A percentile compares a stretch with the other conserved stretches of the same genome.
Conservation (phyloP, 2,113 vertebrate genomes). For the Melanerpes aurifrons region DNA sequence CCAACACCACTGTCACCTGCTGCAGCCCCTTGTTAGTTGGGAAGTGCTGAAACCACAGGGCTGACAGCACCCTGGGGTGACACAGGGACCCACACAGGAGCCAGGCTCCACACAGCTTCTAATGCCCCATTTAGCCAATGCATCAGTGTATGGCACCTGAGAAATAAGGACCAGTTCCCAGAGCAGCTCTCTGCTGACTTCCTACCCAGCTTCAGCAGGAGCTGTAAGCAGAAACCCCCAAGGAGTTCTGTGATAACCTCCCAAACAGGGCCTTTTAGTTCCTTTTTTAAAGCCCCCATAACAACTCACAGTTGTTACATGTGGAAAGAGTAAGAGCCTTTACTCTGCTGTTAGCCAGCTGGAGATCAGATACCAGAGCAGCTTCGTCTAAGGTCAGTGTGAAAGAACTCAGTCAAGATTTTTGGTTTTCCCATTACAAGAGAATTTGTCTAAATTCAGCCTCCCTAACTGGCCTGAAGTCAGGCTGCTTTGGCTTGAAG, state of each 20-base stretch:
- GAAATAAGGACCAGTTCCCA: background rate
- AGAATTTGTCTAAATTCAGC: conserved; percentile 14
- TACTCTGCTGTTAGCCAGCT: background rate
- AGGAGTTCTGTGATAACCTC: background rate
- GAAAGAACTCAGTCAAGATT: background rate
- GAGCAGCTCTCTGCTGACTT: background rate
- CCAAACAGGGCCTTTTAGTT: background rate
- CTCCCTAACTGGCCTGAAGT: background rate
- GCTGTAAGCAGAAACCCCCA: background rate
- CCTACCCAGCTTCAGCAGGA: background rate
- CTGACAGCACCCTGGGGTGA: background rate
- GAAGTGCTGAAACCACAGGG: fast-evolving
- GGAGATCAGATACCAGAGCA: conserved; percentile 22
- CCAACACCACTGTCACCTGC: background rate
- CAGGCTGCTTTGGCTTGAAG: background rate
- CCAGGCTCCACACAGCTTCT: background rate
- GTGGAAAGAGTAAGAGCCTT: background rate
- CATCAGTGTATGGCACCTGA: fast-evolving
- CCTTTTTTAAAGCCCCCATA: background rate
- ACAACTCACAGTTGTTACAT: background rate
- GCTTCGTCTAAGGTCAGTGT: background rate
- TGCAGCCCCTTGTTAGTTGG: fast-evolving
- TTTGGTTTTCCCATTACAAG: background rate
- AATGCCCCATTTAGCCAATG: background rate
- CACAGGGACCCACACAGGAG: fast-evolving